A percentile compares a stretch with the other conserved stretches of the same genome.
Evolutionary conservation across 2,797 vertebrate species (phyloP).

Genomic region (Chaetodon trifasciatus): DNA sequence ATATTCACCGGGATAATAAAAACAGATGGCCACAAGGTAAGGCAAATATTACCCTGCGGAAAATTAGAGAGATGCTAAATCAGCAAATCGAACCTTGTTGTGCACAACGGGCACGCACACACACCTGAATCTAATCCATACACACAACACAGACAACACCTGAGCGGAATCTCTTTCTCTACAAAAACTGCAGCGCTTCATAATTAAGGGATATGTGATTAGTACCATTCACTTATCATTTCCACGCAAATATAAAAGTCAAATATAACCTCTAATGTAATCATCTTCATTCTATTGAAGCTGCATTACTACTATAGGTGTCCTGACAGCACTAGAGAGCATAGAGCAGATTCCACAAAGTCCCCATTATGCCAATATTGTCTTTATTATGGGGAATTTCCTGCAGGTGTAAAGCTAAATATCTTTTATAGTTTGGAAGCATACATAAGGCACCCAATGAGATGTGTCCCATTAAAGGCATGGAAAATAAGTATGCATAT

Average conservation of each 20-base stretch:
- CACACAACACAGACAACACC: slow-evolving; percentile 34
- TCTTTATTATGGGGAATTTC: slow-evolving; percentile 72
- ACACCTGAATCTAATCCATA: slow-evolving; percentile 44
- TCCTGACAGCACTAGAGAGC: slow-evolving; percentile 34
- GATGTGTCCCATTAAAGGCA: slow-evolving; percentile 85
- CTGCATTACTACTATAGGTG: slow-evolving; percentile 32
- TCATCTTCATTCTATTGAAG: slow-evolving; percentile 41
- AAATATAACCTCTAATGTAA: slow-evolving; percentile 42
- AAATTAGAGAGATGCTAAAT: slow-evolving; percentile 90
- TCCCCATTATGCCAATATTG: slow-evolving; percentile 60
- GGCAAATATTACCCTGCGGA: slow-evolving; percentile 90
- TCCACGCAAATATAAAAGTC: slow-evolving; percentile 19
- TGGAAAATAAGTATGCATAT: slow-evolving; percentile 82
- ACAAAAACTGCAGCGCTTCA: slow-evolving; percentile 13
- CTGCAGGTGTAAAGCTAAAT: slow-evolving; percentile 76
- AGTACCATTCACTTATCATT: slow-evolving; percentile 16
- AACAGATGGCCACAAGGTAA: slow-evolving; percentile 92
- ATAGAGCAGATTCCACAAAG: slow-evolving; percentile 60
- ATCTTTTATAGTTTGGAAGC: slow-evolving; percentile 79
- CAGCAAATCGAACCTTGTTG: slow-evolving; percentile 89
- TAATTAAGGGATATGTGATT: slow-evolving; percentile 40
- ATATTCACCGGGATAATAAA: slow-evolving; percentile 95
- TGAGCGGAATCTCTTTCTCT: slow-evolving; percentile 15
- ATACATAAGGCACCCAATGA: slow-evolving; percentile 87
- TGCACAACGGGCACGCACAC: slow-evolving; percentile 18